Evolutionary conservation across 1,140 invertebrate species (phyloP).

Genomic region (Drosophila simulans): DNA sequence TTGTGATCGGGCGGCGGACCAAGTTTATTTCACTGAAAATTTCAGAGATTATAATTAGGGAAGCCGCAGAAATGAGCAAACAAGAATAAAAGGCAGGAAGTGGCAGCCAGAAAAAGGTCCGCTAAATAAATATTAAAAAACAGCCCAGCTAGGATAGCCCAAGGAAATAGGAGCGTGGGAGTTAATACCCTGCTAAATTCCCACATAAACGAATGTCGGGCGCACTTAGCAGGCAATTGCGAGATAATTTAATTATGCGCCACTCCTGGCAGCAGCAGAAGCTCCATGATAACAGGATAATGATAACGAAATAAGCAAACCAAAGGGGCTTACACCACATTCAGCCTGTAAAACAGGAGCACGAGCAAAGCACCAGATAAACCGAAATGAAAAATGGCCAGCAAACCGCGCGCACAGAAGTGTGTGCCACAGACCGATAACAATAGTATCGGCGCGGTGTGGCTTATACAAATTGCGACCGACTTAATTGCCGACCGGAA

Average conservation of each 20-base stretch:
- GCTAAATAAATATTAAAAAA: conserved; percentile 69
- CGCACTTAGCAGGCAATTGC: conserved; percentile 82
- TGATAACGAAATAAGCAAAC: conserved; percentile 77
- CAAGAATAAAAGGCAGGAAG: conserved; percentile 65
- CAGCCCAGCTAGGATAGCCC: conserved; percentile 15
- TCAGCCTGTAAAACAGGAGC: conserved; percentile 46
- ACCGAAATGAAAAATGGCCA: conserved; percentile 70
- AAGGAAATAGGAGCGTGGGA: conserved; percentile 7
- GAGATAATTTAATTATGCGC: conserved; percentile 77
- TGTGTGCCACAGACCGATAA: conserved; percentile 65
- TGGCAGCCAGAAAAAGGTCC: conserved; percentile 48
- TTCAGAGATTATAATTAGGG: conserved; percentile 75
- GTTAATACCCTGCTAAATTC: conserved; percentile 60
- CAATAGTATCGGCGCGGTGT: conserved; percentile 56
- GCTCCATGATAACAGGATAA: conserved; percentile 75
- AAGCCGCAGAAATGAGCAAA: conserved; percentile 11
- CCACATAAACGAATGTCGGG: conserved; percentile 65
- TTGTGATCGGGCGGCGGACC: conserved; percentile 1
- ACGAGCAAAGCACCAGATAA: conserved; percentile 43
- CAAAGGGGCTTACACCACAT: conserved; percentile 56
- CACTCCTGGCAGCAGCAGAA: conserved; percentile 32
- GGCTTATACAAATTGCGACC: conserved; percentile 59
- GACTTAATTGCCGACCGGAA: conserved; percentile 59
- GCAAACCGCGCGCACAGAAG: background rate
- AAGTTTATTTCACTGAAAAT: conserved; percentile 49